A percentile compares a stretch with the other conserved stretches of the same genome.
Conservation (phyloP, 1,140 invertebrate species). For the Aphaenogaster rudis region DNA sequence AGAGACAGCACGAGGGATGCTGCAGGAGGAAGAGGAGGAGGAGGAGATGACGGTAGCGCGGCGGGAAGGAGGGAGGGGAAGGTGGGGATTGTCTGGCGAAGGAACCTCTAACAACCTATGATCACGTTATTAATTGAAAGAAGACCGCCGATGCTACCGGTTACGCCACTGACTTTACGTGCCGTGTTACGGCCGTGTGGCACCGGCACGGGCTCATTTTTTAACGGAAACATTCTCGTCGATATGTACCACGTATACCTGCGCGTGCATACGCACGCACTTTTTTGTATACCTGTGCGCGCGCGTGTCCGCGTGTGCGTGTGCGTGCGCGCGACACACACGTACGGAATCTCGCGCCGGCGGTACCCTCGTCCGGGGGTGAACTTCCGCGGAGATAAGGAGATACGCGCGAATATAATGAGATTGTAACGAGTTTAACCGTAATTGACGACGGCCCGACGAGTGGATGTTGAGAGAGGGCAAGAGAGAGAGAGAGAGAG, state of each 20-base stretch:
- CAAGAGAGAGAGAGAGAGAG: background rate
- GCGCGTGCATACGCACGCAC: background rate
- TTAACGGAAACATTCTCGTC: constrained; percentile 75
- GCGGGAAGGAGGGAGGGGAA: constrained; percentile 27
- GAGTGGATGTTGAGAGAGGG: constrained; percentile 3
- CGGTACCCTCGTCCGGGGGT: constrained; percentile 38
- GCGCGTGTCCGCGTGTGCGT: background rate
- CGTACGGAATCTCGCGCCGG: constrained; percentile 30
- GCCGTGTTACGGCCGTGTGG: constrained; percentile 73
- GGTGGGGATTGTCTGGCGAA: constrained; percentile 78
- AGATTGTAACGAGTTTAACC: constrained; percentile 61
- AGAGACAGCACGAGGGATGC: constrained; percentile 26
- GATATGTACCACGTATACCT: constrained; percentile 55
- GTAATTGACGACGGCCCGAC: constrained; percentile 49
- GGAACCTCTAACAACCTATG: constrained; percentile 84
- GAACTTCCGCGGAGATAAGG: constrained; percentile 50
- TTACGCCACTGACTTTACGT: constrained; percentile 80
- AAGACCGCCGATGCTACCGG: constrained; percentile 84
- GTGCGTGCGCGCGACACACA: background rate
- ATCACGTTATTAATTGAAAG: constrained; percentile 87
- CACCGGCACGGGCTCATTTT: constrained; percentile 73
- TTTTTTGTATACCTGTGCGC: background rate
- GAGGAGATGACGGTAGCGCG: background rate
- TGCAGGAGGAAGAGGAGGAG: constrained; percentile 24
- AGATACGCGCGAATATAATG: constrained; percentile 60